A percentile compares a stretch with the other conserved stretches of the same genome.
Evolutionary conservation across 2,113 vertebrate genomes (phyloP).

Genomic region (Paralichthys olivaceus): DNA sequence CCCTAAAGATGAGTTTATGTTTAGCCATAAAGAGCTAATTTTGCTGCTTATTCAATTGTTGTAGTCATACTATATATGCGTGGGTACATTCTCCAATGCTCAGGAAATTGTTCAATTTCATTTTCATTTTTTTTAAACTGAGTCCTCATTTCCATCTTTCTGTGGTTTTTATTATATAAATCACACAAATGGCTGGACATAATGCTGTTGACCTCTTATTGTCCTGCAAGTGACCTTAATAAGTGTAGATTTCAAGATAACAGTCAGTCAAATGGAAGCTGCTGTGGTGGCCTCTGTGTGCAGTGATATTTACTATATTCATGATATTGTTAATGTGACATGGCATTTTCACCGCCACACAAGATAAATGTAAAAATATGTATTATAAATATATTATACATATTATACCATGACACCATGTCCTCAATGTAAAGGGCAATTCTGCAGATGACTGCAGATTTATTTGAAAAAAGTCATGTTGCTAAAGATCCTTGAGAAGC

Average conservation of each 20-base stretch:
- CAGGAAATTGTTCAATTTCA: slow-evolving; percentile 27
- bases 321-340: not conserved
- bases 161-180: slow-evolving; percentile 36
- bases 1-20: not conserved
- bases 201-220: slow-evolving; percentile 41
- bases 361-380: too few species aligned
- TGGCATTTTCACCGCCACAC: not conserved
- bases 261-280: not conserved
- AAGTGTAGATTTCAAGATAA: slow-evolving; percentile 1
- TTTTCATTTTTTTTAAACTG: slow-evolving; percentile 13
- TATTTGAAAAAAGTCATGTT: not conserved
- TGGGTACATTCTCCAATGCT: slow-evolving; percentile 23
- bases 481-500: not conserved
- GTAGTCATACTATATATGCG: not conserved
- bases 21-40: not conserved
- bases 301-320: not conserved
- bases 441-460: too few species aligned
- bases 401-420: too few species aligned
- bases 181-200: slow-evolving; percentile 23
- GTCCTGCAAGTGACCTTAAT: not conserved
- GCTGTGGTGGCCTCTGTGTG: not conserved
- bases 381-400: too few species aligned
- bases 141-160: slow-evolving; percentile 30
- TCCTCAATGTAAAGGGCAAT: not conserved
- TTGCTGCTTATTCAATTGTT: not conserved